Evolutionary conservation across 2,113 vertebrate species (phyloP), one percentile per base, ranked within the genome.

Genomic region (Chrysochloris asiatica): DNA sequence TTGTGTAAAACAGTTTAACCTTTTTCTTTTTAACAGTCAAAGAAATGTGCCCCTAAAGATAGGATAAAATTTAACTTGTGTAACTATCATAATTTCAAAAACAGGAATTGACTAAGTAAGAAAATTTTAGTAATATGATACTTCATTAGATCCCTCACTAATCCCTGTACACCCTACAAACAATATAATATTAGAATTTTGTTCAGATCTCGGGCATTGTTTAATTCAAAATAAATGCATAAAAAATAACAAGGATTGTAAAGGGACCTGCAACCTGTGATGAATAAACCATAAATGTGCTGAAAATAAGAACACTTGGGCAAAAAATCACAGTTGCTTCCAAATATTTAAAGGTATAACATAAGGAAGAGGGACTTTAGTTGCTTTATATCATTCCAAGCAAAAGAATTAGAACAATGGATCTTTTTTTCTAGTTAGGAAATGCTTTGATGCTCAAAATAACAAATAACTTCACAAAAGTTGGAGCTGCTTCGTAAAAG

Each of bases 321-420:
- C 54, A 93, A 92, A 82, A 67, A 28, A 56, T 28, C 52, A 71
- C 28, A 7, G 54, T 83, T 61, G 26, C 45, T 90, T 90, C 10
- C 33, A 90, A 65, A 16, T 52, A 71, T 90, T 82, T 91, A 54
- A 91, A 88, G 67, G 48, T 84, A 87, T 78, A 69, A 81, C 45
- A 47, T 8, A 22, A 86, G 76, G 56, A 85, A 88, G 43, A 21
- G 2, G 26, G 50, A 83, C n/a, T 22, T 5, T 3, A 14, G 4
- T 16, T 88, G 48, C 63, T 83, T 59, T 90, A 19, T 88, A 36
- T 85, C 56, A 45, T 82, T n/a, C 6, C 45, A 33, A 36, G 78
- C 43, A n/a, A 83, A 6, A 91, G 38, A 80, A 78, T 87, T 77
- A 63, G 72, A 89, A 85, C 52, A 94, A 73, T 26, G 91, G 36